Evolutionary conservation across 2,888 invertebrate species (phyloP), one percentile per base, ranked within the genome.

Genomic region (Calliphora vomitoria): DNA sequence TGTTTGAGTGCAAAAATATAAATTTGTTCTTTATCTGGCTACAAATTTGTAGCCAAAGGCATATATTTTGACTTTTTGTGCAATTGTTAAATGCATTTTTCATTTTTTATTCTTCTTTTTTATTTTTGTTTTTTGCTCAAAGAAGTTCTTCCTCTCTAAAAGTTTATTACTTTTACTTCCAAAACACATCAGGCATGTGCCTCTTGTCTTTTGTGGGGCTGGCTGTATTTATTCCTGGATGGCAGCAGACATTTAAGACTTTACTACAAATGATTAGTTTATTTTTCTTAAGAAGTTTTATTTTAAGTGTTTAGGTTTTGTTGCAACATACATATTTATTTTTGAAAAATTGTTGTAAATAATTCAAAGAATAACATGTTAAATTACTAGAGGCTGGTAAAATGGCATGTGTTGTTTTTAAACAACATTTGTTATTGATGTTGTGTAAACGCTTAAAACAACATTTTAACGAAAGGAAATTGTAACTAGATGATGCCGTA

Each of bases 141-240:
- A 38, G 15, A 71, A 71, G 15, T 80, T 68, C 25, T 79, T 75
- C 35, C 82, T 78, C 82, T 69, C 25, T 53, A 80, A 55, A 75
- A 55, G 35, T 82, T 79, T 86, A 82, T 75, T 82, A 79, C 72
- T 79, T 86, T 86, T 82, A 86, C 72, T 68, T 78, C 47, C 55
- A 47, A 41, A 38, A 72, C 55, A 58, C n/a, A 75, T 11, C 66
- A 66, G 82, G 41, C 82, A 82, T 86, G 82, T 82, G 86, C 86
- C 86, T 79, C 86, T 86, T 82, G 82, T 82, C 68, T 86, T 69
- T 74, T 72, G 50, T 13, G 11, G 35, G 20, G 8, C 58, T 15
- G 47, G 35, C 10, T 55, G 4, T 31, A 20, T 31, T 35, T 0
- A 18, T 47, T 71, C 18, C 18, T 38, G n/a, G 15, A 58, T 72